Evolutionary conservation across 1,140 invertebrate species (phyloP).

Genomic region (Cyphomyrmex costatus): DNA sequence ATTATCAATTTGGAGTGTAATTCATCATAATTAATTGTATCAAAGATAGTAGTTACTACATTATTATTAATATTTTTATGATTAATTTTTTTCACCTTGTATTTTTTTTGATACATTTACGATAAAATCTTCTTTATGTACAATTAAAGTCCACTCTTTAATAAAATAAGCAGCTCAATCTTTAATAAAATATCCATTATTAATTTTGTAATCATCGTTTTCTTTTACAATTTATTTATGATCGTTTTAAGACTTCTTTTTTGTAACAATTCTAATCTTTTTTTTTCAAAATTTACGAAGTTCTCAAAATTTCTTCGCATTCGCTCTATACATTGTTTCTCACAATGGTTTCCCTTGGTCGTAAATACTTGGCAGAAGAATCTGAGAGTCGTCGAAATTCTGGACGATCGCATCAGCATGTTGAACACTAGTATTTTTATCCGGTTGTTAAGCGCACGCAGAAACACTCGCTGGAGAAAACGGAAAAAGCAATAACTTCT

Average conservation of each 20-base stretch:
- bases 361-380: constrained; percentile 9
- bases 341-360: neutral
- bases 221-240: neutral
- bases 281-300: neutral
- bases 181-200: neutral
- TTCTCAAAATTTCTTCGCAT: neutral
- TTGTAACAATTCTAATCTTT: neutral
- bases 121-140: neutral
- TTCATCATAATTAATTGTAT: neutral
- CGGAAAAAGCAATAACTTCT: constrained; percentile 43
- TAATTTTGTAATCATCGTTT: neutral
- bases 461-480: constrained; percentile 25
- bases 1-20: neutral
- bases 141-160: neutral
- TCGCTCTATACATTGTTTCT: neutral
- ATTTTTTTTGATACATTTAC: neutral
- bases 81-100: neutral
- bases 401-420: constrained; percentile 12
- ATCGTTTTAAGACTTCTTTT: neutral
- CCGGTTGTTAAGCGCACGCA: constrained; percentile 22
- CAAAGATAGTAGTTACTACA: neutral
- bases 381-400: constrained; percentile 7
- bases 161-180: neutral
- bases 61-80: constrained; percentile 11
- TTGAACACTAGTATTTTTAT: constrained; percentile 57